Percentiles rank a stretch among this genome's conserved stretches.
Evolutionary conservation across 2,113 vertebrate genomes (phyloP).

Genomic region (Entelurus aequoreus): DNA sequence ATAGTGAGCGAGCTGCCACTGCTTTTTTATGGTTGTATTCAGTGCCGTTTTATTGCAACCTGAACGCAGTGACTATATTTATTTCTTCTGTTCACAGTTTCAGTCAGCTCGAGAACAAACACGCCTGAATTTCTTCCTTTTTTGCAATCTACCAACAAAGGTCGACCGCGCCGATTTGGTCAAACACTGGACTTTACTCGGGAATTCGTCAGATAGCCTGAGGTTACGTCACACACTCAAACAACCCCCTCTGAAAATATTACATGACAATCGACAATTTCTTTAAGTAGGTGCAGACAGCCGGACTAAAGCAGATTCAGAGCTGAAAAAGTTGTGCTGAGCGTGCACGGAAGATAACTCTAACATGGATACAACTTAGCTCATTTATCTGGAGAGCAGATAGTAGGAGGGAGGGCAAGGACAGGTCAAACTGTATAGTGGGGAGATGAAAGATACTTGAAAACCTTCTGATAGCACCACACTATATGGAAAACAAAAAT

Average conservation of each 20-base stretch:
- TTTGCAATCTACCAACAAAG: constrained; percentile 28
- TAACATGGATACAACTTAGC: constrained; percentile 42
- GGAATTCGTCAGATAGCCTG: constrained; percentile 27
- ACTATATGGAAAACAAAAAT: too few relatives aligned
- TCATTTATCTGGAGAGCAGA: constrained; percentile 39
- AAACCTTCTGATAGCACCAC: too few relatives aligned
- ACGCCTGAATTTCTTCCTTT: neutral
- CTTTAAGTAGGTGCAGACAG: too few relatives aligned
- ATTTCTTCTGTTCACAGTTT: too few relatives aligned
- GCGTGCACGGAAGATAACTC: constrained; percentile 47
- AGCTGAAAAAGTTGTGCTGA: constrained; percentile 14
- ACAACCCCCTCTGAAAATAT: neutral
- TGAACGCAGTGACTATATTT: too few relatives aligned
- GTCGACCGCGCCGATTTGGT: constrained; percentile 7
- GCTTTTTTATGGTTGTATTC: too few relatives aligned
- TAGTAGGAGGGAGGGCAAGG: neutral
- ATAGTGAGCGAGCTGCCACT: too few relatives aligned
- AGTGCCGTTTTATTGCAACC: too few relatives aligned
- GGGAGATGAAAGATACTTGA: constrained; percentile 14
- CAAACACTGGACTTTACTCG: constrained; percentile 41
- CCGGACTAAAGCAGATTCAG: neutral
- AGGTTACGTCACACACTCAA: constrained; percentile 17
- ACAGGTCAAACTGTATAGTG: constrained; percentile 8
- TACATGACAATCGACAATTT: too few relatives aligned
- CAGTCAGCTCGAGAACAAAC: too few relatives aligned